Percentiles rank a stretch among this genome's conserved stretches.
Evolutionary conservation across 2,888 invertebrate species (phyloP).

Genomic region (Lasioglossum zephyrum): DNA sequence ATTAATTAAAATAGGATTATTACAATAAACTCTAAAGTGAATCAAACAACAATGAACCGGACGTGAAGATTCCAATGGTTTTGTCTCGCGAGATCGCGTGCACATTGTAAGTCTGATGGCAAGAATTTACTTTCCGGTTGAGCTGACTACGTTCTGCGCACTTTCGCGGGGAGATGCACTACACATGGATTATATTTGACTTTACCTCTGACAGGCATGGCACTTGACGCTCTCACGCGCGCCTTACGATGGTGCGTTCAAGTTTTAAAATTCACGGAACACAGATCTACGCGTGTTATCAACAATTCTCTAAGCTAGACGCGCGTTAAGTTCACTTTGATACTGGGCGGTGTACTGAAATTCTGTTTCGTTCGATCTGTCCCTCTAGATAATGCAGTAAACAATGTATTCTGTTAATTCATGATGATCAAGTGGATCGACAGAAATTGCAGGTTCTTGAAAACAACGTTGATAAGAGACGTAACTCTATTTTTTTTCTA

Average conservation of each 20-base stretch:
- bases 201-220: conserved; percentile 75
- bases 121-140: conserved; percentile 65
- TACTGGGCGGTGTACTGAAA: conserved; percentile 6
- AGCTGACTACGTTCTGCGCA: conserved; percentile 57
- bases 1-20: conserved; percentile 79
- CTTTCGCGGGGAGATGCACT: conserved; percentile 45
- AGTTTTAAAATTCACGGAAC: conserved; percentile 4
- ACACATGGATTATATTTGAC: conserved; percentile 46
- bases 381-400: not conserved
- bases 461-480: conserved; percentile 11
- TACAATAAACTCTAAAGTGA: conserved; percentile 82
- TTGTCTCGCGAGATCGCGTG: conserved; percentile 46
- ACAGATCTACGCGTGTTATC: conserved; percentile 2
- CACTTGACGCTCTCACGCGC: conserved; percentile 74
- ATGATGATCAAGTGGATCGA: conserved; percentile 4
- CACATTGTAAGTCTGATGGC: conserved; percentile 67
- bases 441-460: conserved; percentile 12
- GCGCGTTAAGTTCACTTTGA: conserved; percentile 7
- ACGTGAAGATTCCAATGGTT: conserved; percentile 54
- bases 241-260: conserved; percentile 31
- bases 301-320: conserved; percentile 29
- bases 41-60: conserved; percentile 79
- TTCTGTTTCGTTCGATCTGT: not conserved
- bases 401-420: conserved; percentile 5
- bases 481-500: conserved; percentile 3